Evolutionary conservation across 2,797 vertebrate genomes (phyloP).

Genomic region (Danio kyathit): DNA sequence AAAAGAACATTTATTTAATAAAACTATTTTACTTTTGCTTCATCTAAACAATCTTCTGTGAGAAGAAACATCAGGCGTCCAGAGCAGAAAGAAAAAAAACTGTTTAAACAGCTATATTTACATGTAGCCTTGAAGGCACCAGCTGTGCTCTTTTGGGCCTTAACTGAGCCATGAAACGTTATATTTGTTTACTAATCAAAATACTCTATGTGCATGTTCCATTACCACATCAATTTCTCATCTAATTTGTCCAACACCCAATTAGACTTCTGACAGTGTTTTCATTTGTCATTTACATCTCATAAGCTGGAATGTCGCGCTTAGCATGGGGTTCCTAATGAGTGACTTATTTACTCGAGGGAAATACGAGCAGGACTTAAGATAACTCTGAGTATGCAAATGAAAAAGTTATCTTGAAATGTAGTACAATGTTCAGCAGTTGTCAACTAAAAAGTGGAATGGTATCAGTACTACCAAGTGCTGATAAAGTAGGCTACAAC

Average conservation of each 20-base stretch:
- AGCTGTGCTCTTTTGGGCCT: slow-evolving; percentile 58
- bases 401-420: slow-evolving; percentile 37
- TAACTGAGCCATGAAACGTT: slow-evolving; percentile 18
- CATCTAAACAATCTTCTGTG: slow-evolving; percentile 5
- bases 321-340: slow-evolving; percentile 32
- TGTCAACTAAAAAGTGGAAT: slow-evolving; percentile 14
- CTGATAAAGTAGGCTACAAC: slow-evolving; percentile 15
- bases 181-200: slow-evolving; percentile 52
- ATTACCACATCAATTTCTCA: slow-evolving; percentile 13
- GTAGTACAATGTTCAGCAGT: slow-evolving; percentile 18
- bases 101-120: slow-evolving; percentile 67
- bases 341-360: slow-evolving; percentile 35
- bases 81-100: slow-evolving; percentile 6
- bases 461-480: slow-evolving; percentile 5
- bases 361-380: slow-evolving; percentile 14
- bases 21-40: not conserved
- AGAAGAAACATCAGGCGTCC: slow-evolving; percentile 49
- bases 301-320: slow-evolving; percentile 13
- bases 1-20: not conserved
- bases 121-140: slow-evolving; percentile 61
- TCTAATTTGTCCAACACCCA: not conserved
- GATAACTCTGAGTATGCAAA: slow-evolving; percentile 39
- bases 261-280: not conserved
- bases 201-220: slow-evolving; percentile 17
- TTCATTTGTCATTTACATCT: slow-evolving; percentile 25